These are phyloP conservation scores for Petroica traversi DNA, from an alignment of 2,113 vertebrate species.

Conservation along the genomic window DNA sequence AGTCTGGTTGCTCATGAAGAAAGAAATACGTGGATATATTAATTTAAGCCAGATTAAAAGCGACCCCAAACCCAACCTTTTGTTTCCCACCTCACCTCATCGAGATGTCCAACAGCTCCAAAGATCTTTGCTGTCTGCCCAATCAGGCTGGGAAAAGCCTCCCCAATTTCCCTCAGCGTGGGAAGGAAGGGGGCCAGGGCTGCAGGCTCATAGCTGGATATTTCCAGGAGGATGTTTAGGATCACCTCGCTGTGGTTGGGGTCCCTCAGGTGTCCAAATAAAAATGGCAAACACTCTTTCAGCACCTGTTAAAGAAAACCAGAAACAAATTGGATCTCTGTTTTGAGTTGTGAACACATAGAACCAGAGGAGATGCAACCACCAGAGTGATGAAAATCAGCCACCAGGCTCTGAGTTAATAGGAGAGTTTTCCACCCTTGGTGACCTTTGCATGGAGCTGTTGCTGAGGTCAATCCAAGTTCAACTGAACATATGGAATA, in stretches of 20 bases:
- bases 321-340: background rate
- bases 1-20: rapidly evolving
- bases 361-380: background rate
- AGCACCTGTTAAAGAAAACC: slow-evolving; percentile 76
- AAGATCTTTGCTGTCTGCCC: slow-evolving; percentile 89
- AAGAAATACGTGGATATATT: background rate
- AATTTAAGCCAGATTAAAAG: background rate
- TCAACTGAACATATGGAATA: slow-evolving; percentile 30
- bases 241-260: slow-evolving; percentile 78
- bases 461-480: slow-evolving; percentile 6
- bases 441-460: background rate
- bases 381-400: background rate
- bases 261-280: slow-evolving; percentile 79
- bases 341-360: background rate
- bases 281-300: slow-evolving; percentile 79
- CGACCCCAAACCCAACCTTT: background rate
- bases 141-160: slow-evolving; percentile 78
- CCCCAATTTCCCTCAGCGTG: slow-evolving; percentile 74
- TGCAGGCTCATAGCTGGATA: slow-evolving; percentile 82
- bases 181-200: slow-evolving; percentile 82
- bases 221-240: slow-evolving; percentile 80
- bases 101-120: slow-evolving; percentile 83
- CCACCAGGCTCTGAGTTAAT: background rate
- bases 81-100: slow-evolving; percentile 75
- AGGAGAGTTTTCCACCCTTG: background rate